phyloP scores from a whole-genome alignment of 2,113 vertebrate species.

The Rallus limicola region DNA sequence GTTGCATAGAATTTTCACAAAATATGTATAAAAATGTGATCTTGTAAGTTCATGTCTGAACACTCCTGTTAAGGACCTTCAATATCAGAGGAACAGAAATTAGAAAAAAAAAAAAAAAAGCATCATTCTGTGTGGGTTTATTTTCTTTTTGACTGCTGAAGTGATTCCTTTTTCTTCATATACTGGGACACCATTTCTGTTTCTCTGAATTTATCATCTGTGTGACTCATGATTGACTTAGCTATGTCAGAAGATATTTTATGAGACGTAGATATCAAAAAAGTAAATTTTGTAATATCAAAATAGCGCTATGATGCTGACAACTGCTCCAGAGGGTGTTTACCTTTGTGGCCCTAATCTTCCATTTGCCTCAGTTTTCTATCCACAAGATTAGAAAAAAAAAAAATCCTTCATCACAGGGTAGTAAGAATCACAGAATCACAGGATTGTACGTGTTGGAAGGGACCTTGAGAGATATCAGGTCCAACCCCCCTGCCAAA shows the following conservation, averaged over 20 bases:
- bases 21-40: background rate
- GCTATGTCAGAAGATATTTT: background rate
- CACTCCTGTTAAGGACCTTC: fast-evolving
- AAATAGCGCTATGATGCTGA: background rate
- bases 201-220: background rate
- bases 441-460: no score
- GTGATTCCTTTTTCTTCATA: background rate
- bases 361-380: background rate
- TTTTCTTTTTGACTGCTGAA: background rate
- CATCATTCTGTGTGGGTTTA: background rate
- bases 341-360: background rate
- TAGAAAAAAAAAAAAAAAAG: fast-evolving
- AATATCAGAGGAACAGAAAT: background rate
- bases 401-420: background rate
- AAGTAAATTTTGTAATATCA: background rate
- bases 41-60: background rate
- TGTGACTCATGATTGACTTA: background rate
- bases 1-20: background rate
- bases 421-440: background rate
- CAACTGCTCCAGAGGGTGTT: background rate
- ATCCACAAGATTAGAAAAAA: background rate
- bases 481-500: no score
- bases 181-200: background rate
- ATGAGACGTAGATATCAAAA: background rate
- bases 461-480: no score